Conservation (phyloP, 2,888 invertebrate species). For the Chrysolina haemoptera region DNA sequence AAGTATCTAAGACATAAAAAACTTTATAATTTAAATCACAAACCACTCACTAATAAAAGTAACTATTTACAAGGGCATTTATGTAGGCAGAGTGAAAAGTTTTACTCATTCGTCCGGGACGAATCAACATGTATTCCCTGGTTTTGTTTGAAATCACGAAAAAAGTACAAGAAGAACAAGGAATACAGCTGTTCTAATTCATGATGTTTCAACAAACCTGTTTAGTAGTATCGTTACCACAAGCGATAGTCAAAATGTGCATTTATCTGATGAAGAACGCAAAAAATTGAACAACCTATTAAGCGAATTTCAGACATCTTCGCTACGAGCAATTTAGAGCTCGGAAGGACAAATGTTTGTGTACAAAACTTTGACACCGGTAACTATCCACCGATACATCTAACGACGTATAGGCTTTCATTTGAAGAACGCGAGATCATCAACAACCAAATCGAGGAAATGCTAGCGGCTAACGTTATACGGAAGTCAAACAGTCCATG, state of each 20-base stretch:
- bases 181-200: neutral
- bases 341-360: too few species aligned
- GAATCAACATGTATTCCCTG: neutral
- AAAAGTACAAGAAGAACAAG: too few species aligned
- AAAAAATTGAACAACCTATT: too few species aligned
- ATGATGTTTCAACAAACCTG: neutral
- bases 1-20: too few species aligned
- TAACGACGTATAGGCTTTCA: neutral
- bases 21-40: too few species aligned
- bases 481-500: neutral
- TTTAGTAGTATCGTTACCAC: too few species aligned
- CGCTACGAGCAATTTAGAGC: too few species aligned
- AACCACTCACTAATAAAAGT: neutral
- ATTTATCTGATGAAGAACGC: too few species aligned
- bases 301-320: too few species aligned
- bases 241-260: too few species aligned
- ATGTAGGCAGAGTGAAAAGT: neutral
- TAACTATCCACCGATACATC: neutral
- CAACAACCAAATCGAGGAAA: neutral
- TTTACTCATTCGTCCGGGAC: neutral
- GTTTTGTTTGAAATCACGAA: too few species aligned
- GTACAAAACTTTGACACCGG: neutral
- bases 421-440: too few species aligned
- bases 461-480: constrained; percentile 4
- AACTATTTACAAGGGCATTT: neutral